Base-by-base conservation (phyloP, 2,888 invertebrate genomes). In the Erpobdella octoculata region DNA sequence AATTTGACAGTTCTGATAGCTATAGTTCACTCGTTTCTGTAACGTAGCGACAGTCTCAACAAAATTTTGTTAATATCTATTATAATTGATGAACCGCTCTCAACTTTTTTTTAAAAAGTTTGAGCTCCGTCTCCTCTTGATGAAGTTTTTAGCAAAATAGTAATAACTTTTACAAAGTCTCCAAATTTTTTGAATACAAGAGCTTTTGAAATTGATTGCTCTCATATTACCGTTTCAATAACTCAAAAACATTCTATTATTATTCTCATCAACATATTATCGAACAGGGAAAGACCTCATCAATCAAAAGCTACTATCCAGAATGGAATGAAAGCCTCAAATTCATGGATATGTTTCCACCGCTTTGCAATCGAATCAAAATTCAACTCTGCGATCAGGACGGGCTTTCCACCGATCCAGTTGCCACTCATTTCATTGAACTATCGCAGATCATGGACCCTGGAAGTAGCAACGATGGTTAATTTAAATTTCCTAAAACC, bases 341-440 rank as follows among this genome's bases (percentile, higher is more conserved):
- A 6, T 77, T 78, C 71, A 53, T 71, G 28, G 78, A 78, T 70
- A 76, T 76, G 76, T 77, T 77, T 67, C 78, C 78, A 21, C 77
- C 77, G 18, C 74, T 77, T 28, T 76, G 76, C 61, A 77, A 77
- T 72, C 61, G 77, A 8, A 74, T 77, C 73, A 31, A 76, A 65
- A 71, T 77, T 15, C 76, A 77, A 69, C 65, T 77, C 36, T 71
- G 70, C 15, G 75, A 75, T 68, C 62, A 70, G 25, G 75, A 75
- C 58, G 67, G 72, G 25, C 36, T 75, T n/a, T 36, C 38, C 9
- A 76, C 76, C 38, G 77, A 77, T 8, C 38, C 71, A 18, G 75
- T 77, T 31, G 77, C 72, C 46, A 77, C 77, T 12, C 77, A 77
- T 71, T 76, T 74, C 75, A 77, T 77, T 15, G 76, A 77, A 37